A percentile compares a stretch with the other conserved stretches of the same genome.
Evolutionary conservation across 2,888 invertebrate species (phyloP).

Genomic region (Drosophila bunnanda): DNA sequence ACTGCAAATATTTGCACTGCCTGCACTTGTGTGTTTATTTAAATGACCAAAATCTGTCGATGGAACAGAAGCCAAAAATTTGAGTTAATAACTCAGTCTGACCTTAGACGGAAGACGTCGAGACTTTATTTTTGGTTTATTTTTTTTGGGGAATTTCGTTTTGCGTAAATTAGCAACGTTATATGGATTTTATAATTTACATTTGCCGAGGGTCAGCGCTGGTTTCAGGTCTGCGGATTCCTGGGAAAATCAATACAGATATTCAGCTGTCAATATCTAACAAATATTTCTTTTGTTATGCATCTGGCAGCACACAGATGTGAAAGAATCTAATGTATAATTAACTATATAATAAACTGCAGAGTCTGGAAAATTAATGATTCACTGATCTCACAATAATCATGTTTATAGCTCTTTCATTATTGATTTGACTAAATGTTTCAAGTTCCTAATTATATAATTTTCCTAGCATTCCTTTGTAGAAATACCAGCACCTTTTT

Average conservation of each 20-base stretch:
- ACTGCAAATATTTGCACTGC: constrained; percentile 44
- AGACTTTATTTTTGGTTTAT: constrained; percentile 48
- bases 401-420: constrained; percentile 10
- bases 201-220: constrained; percentile 43
- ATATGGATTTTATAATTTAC: constrained; percentile 52
- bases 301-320: background rate
- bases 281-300: constrained; percentile 33
- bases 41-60: constrained; percentile 67
- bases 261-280: constrained; percentile 32
- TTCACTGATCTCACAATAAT: constrained; percentile 1
- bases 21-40: constrained; percentile 61
- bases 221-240: constrained; percentile 38
- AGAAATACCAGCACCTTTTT: background rate
- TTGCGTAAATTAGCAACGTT: constrained; percentile 60
- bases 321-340: constrained; percentile 7
- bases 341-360: background rate
- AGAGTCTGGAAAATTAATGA: background rate
- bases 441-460: background rate
- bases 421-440: background rate
- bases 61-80: constrained; percentile 63
- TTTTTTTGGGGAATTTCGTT: constrained; percentile 50
- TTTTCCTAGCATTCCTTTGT: background rate
- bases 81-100: constrained; percentile 70
- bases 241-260: constrained; percentile 40
- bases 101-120: constrained; percentile 33